Percentiles rank a stretch among this genome's conserved stretches.
phyloP scores from a whole-genome alignment of 2,888 invertebrate genomes.

The Nomada fabriciana region DNA sequence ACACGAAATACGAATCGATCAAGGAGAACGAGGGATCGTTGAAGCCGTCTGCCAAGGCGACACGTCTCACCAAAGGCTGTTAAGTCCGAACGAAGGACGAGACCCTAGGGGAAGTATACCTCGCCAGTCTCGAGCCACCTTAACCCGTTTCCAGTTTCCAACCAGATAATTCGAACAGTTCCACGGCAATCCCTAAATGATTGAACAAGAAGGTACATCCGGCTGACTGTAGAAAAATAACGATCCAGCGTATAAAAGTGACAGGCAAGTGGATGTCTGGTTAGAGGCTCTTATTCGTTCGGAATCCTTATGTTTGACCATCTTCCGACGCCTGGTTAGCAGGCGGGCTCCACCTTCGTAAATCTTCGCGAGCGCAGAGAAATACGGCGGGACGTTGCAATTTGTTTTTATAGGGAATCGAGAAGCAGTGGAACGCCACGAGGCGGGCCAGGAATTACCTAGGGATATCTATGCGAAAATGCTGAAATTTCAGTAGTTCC shows the following conservation, averaged over 20 bases:
- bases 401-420: constrained; percentile 76
- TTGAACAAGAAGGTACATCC: constrained; percentile 66
- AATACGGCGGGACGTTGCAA: constrained; percentile 67
- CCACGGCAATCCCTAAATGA: constrained; percentile 65
- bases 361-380: constrained; percentile 64
- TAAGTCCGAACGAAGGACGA: constrained; percentile 64
- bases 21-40: constrained; percentile 53
- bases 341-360: constrained; percentile 56
- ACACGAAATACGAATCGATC: constrained; percentile 64
- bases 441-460: constrained; percentile 63
- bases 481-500: constrained; percentile 61
- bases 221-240: constrained; percentile 64
- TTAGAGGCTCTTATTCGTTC: background rate
- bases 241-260: constrained; percentile 58
- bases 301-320: constrained; percentile 15
- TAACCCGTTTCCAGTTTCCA: constrained; percentile 26
- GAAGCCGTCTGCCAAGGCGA: constrained; percentile 49
- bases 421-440: constrained; percentile 36
- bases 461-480: constrained; percentile 70
- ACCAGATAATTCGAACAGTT: constrained; percentile 27
- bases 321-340: constrained; percentile 36
- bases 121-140: constrained; percentile 36
- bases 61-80: constrained; percentile 60
- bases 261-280: constrained; percentile 3
- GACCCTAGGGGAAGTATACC: constrained; percentile 57